Evolutionary conservation across 2,113 vertebrate genomes (phyloP).

Genomic region (Aphelocoma coerulescens): DNA sequence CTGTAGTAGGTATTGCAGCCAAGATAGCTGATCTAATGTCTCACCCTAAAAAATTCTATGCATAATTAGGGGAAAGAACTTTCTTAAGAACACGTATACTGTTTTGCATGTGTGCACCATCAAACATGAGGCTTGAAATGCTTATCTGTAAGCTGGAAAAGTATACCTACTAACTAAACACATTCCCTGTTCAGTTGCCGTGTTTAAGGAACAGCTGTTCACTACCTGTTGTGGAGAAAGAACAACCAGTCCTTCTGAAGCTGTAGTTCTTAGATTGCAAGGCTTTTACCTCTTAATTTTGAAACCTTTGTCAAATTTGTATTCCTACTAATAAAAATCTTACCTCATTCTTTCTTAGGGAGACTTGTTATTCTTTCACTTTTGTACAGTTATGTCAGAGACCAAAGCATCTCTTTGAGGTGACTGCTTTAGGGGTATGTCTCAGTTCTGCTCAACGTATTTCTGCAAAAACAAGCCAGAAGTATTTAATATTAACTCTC

Average conservation of each 20-base stretch:
- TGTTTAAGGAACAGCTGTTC: background rate
- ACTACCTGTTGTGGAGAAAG: background rate
- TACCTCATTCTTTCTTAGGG: background rate
- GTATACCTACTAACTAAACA: background rate
- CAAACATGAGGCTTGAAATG: background rate
- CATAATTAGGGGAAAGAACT: background rate
- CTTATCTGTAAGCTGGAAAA: background rate
- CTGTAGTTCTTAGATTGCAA: background rate
- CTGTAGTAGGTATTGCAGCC: background rate
- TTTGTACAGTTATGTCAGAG: background rate
- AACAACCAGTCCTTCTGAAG: background rate
- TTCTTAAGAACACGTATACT: background rate
- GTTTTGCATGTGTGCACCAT: background rate
- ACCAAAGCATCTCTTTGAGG: background rate
- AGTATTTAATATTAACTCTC: background rate
- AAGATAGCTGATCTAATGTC: background rate
- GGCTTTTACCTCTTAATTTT: background rate
- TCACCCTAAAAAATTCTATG: background rate
- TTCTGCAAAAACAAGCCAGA: background rate
- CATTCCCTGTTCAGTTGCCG: background rate
- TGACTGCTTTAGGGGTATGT: background rate
- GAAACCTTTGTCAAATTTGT: background rate
- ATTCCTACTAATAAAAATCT: background rate
- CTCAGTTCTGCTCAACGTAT: background rate
- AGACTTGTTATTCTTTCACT: background rate